Evolutionary conservation across 2,797 vertebrate species (phyloP), one percentile per base, ranked within the genome.

Genomic region (Sebastes diaconus): DNA sequence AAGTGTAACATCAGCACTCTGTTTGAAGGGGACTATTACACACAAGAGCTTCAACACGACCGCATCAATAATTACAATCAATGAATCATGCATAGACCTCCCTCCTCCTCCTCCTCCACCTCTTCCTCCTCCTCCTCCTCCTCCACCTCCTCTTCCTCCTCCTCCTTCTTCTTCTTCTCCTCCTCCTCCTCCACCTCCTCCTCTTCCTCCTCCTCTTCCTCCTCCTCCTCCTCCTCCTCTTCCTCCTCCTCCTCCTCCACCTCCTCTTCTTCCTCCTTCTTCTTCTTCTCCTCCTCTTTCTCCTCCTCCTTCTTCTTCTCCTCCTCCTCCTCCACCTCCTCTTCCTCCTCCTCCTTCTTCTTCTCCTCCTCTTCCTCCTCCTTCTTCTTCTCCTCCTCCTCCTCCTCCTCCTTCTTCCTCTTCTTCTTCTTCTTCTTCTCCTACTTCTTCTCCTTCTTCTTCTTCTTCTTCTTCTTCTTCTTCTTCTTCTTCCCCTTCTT

Each of bases 121-220:
- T 6, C 5, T 1, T 0, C 4, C 5, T 14, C 6, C 14, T 7
- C 6, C 1, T 1, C 5, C 14, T 3, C 1, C 1, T 6, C 1
- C 29, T 36, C 1, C 34, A 4, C 11, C 11, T 36, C 4, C 36
- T 36, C 0, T 0, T 50, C 46, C 46, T 7, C 3, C 14, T 16
- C 5, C 39, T 12, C 1, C 11, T 12, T 0, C 10, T 4, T 1
- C 11, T 36, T 1, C 10, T 36, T 0, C 34, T 12, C 2, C 11
- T 4, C 4, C 1, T 4, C 1, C 34, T 36, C 1, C 34, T 10
- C 0, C 34, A 1, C 1, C 4, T 39, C 1, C 32, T 34, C 3
- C 8, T 34, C 1, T 1, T 9, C 3, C 32, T 1, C 4, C 3
- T 32, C 1, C 8, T 32, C 2, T 0, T 8, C 2, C 8, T 30